phyloP scores from a whole-genome alignment of 2,113 vertebrate genomes.

The Cebidichthys violaceus region DNA sequence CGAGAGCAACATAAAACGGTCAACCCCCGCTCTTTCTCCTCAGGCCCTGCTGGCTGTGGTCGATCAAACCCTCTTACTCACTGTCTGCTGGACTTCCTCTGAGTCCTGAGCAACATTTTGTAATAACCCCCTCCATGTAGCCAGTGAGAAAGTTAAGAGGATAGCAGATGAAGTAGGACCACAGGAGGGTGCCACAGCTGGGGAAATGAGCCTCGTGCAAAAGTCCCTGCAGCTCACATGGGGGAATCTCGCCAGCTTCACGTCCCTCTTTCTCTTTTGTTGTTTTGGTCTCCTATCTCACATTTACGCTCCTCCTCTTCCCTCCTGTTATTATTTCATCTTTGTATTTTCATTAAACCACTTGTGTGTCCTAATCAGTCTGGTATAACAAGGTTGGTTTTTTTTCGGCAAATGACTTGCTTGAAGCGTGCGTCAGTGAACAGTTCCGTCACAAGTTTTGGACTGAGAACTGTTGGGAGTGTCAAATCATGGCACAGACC shows the following conservation, averaged over 20 bases:
- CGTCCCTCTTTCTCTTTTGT: conserved; percentile 27
- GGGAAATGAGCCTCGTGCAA: conserved; percentile 29
- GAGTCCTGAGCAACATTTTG: conserved; percentile 45
- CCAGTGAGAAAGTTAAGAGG: conserved; percentile 20
- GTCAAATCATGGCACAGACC: conserved; percentile 16
- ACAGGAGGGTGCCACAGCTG: conserved; percentile 52
- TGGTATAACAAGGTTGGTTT: conserved; percentile 3
- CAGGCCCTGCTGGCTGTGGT: conserved; percentile 27
- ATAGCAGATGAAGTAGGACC: conserved; percentile 13
- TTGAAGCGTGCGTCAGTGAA: neutral
- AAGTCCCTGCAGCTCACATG: conserved; percentile 24
- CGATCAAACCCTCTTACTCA: conserved; percentile 75
- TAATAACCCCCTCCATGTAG: conserved; percentile 12
- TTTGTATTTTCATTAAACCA: conserved; percentile 37
- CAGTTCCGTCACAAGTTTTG: conserved; percentile 21
- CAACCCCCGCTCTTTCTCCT: conserved; percentile 58
- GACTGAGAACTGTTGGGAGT: conserved; percentile 27
- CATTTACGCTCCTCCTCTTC: conserved; percentile 1
- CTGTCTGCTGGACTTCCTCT: conserved; percentile 76
- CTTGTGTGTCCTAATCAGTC: conserved; percentile 27
- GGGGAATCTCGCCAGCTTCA: conserved; percentile 11
- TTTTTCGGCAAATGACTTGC: conserved; percentile 1
- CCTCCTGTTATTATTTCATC: conserved; percentile 21
- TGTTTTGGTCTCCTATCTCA: conserved; percentile 29
- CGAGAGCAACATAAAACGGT: conserved; percentile 41